These are phyloP conservation scores for Meandrina meandrites DNA, from an alignment of 92 coral and sea anemone genomes.

Conservation along the genomic window DNA sequence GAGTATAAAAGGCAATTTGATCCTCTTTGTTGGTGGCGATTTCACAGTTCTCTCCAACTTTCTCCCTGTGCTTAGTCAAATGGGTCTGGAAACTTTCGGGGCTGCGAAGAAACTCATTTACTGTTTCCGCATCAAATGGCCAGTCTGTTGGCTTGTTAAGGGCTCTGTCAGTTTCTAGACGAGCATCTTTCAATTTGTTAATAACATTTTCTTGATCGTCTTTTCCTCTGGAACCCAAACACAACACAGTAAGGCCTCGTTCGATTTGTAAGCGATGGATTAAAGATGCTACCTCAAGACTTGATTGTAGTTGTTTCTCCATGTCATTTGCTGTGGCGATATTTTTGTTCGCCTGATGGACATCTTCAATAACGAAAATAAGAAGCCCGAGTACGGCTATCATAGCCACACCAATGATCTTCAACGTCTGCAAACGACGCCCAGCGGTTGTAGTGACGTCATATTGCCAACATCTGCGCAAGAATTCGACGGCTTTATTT, in stretches of 20 bases:
- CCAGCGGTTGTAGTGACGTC: slow-evolving; percentile 58
- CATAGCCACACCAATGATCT: slow-evolving; percentile 68
- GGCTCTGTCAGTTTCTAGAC: slow-evolving; percentile 21
- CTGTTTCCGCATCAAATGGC: slow-evolving; percentile 24
- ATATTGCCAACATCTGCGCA: slow-evolving; percentile 48
- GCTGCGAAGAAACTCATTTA: background rate
- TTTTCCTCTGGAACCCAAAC: slow-evolving; percentile 48
- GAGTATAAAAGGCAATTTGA: slow-evolving; percentile 59
- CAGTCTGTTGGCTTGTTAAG: slow-evolving; percentile 33
- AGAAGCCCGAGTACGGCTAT: slow-evolving; percentile 54
- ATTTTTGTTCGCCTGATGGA: slow-evolving; percentile 30
- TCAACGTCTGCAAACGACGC: slow-evolving; percentile 51
- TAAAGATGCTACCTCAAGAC: slow-evolving; percentile 56
- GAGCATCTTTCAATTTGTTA: slow-evolving; percentile 35
- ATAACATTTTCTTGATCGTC: background rate
- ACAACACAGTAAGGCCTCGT: slow-evolving; percentile 70
- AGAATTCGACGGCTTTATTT: slow-evolving; percentile 1
- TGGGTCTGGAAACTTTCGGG: background rate
- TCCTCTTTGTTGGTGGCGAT: background rate
- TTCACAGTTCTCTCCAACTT: slow-evolving; percentile 14
- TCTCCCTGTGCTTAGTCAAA: slow-evolving; percentile 12
- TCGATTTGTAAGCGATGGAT: slow-evolving; percentile 75
- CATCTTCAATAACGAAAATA: slow-evolving; percentile 56
- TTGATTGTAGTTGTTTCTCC: slow-evolving; percentile 41
- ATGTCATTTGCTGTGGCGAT: slow-evolving; percentile 32